Base-by-base conservation (phyloP, 2,797 vertebrate species). In the Nasua narica region DNA sequence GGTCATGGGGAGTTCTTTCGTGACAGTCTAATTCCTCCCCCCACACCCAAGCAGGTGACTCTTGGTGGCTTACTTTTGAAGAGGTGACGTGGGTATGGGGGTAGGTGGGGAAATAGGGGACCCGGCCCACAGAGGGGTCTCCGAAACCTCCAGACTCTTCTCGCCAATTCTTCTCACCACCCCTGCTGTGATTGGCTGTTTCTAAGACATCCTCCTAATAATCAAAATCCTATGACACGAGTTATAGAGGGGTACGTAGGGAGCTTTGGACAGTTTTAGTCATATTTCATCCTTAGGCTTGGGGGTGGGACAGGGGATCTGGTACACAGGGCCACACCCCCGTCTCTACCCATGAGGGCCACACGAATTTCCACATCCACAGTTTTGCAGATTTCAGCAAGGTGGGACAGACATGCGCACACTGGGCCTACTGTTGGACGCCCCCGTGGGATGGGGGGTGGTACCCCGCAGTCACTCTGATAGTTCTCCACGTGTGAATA, bases 31-130 rank as follows among this genome's bases (percentile, higher is more conserved):
- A 89, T 95, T 99, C 77, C 85, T 77, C 60, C 98, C 98, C 87
- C 97, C 97, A n/a, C 62, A 12, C 0, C 8, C 48, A 2, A 96
- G 82, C 94, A 60, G 92, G 16, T 82, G 82, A 4, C 40, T 84
- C 1, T 97, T 95, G 18, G 43, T 58, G 62, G 43, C 81, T 9
- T 97, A 99, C 97, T 97, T 99, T 99, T 96, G 97, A 99, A 97
- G 97, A 97, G 98, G 99, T 99, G 90, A 98, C 98, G 96, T 43
- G 19, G n/a, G 21, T 23, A 11, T 35, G 9, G 19, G 97, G 99
- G 95, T 95, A 96, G 97, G 99, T 98, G 72, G 98, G 99, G 96
- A 35, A 72, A 21, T 7, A 18, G 65, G 70, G 32, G 11, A 18
- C 25, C 18, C 9, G 12, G 56, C 7, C 16, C 48, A 5, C 12